These are phyloP conservation scores for Argyresthia albistria DNA, from an alignment of 2,888 invertebrate species.

Conservation along the genomic window DNA sequence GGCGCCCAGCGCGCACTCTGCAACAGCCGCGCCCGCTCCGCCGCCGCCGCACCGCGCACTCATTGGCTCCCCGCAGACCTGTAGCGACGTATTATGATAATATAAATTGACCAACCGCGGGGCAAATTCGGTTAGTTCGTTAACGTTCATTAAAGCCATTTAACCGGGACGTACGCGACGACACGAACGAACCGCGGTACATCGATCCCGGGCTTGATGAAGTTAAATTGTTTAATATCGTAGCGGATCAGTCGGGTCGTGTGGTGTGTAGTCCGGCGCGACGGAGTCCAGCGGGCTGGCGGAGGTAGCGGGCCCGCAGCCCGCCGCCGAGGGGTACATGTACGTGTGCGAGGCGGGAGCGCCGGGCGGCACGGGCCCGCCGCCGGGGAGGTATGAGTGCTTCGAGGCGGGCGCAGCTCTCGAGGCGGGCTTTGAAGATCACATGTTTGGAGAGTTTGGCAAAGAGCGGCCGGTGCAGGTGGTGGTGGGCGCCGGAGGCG, in stretches of 20 bases:
- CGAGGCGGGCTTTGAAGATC: constrained; percentile 85
- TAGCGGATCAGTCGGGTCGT: constrained; percentile 20
- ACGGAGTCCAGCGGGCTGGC: constrained; percentile 63
- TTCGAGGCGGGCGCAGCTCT: constrained; percentile 62
- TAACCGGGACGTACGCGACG: constrained; percentile 66
- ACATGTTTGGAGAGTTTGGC: constrained; percentile 83
- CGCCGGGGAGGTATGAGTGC: constrained; percentile 52
- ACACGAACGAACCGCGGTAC: constrained; percentile 63
- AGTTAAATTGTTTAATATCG: constrained; percentile 66
- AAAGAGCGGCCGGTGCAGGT: constrained; percentile 66
- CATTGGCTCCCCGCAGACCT: constrained; percentile 13
- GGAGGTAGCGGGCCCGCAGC: constrained; percentile 61
- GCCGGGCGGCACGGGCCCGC: constrained; percentile 22
- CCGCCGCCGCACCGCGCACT: constrained; percentile 16
- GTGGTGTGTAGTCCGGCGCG: constrained; percentile 28
- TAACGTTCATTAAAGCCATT: constrained; percentile 74
- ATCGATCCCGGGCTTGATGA: constrained; percentile 64
- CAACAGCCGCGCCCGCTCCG: not conserved
- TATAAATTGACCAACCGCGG: constrained; percentile 74
- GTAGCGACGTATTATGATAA: constrained; percentile 60
- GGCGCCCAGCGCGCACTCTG: not conserved
- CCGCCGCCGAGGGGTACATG: constrained; percentile 61
- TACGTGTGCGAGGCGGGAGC: constrained; percentile 49
- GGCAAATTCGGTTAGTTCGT: constrained; percentile 72
- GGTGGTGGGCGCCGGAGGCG: constrained; percentile 64